Evolutionary conservation across 2,797 vertebrate species (phyloP).

Genomic region (Tachyglossus aculeatus): DNA sequence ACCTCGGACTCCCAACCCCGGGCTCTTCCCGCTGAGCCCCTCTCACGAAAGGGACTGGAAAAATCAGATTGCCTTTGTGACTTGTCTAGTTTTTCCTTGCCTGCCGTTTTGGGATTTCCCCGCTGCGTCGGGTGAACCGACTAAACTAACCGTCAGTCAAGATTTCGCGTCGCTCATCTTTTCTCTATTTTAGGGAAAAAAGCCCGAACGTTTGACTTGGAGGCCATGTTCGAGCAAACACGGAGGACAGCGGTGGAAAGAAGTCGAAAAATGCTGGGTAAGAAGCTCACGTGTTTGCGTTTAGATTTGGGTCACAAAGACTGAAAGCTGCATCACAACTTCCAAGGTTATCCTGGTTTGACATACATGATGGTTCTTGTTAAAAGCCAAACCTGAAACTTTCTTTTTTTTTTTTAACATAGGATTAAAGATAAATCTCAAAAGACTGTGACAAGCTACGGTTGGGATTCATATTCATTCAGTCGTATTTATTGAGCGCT

Average conservation of each 20-base stretch:
- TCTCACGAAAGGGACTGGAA: background rate
- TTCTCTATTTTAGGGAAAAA: conserved; percentile 84
- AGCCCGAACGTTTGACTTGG: conserved; percentile 94
- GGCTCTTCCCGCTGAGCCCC: too few species aligned
- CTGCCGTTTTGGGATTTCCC: conserved; percentile 1
- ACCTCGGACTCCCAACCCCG: too few species aligned
- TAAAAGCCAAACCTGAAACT: too few species aligned
- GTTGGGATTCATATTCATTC: too few species aligned
- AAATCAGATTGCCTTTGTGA: background rate
- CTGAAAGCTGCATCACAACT: background rate
- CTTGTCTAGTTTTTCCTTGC: background rate
- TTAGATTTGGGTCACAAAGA: background rate
- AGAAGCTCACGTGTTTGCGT: conserved; percentile 25
- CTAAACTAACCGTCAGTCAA: background rate
- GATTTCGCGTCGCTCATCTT: background rate
- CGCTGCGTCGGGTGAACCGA: background rate
- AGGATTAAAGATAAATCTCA: too few species aligned
- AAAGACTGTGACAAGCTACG: too few species aligned
- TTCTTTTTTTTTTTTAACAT: too few species aligned
- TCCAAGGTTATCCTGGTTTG: background rate
- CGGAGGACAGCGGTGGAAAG: conserved; percentile 94
- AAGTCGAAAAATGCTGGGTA: conserved; percentile 86
- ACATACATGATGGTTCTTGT: too few species aligned
- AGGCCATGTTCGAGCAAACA: conserved; percentile 96
- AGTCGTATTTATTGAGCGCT: too few species aligned